phyloP scores from a whole-genome alignment of 1,140 invertebrate species.

The Micrasema minimum region DNA sequence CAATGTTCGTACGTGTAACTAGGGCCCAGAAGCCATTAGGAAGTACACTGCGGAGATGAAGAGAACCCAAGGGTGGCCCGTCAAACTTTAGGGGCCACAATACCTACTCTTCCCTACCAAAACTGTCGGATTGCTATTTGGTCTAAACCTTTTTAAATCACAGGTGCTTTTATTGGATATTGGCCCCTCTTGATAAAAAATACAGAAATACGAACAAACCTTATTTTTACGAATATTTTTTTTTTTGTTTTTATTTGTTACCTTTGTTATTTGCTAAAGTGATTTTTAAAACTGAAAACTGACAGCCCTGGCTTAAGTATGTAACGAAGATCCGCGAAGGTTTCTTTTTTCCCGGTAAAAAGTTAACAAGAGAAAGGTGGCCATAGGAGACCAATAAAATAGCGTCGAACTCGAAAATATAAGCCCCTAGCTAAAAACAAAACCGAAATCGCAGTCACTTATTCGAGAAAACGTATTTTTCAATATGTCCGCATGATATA shows the following conservation, averaged over 20 bases:
- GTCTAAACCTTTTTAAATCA: too few relatives aligned
- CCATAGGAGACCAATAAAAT: slow-evolving; percentile 51
- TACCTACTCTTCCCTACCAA: too few relatives aligned
- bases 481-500: too few relatives aligned
- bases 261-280: too few relatives aligned
- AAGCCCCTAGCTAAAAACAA: slow-evolving; percentile 29
- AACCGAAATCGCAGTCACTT: slow-evolving; percentile 26
- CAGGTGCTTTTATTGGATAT: too few relatives aligned
- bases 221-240: too few relatives aligned
- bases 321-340: slow-evolving; percentile 2
- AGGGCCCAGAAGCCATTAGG: slow-evolving; percentile 25
- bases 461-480: slow-evolving; percentile 43
- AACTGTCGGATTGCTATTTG: too few relatives aligned
- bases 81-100: too few relatives aligned
- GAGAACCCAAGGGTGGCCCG: slow-evolving; percentile 11
- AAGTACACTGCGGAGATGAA: slow-evolving; percentile 18
- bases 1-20: slow-evolving; percentile 14
- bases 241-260: too few relatives aligned
- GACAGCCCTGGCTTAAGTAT: slow-evolving; percentile 4
- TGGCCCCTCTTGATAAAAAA: too few relatives aligned
- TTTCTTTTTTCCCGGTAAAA: slow-evolving; percentile 45
- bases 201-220: too few relatives aligned
- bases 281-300: too few relatives aligned
- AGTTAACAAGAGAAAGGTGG: slow-evolving; percentile 53
- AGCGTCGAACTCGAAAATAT: slow-evolving; percentile 33